Conservation (phyloP, 2,113 vertebrate genomes). For the Elanus axillaris region DNA sequence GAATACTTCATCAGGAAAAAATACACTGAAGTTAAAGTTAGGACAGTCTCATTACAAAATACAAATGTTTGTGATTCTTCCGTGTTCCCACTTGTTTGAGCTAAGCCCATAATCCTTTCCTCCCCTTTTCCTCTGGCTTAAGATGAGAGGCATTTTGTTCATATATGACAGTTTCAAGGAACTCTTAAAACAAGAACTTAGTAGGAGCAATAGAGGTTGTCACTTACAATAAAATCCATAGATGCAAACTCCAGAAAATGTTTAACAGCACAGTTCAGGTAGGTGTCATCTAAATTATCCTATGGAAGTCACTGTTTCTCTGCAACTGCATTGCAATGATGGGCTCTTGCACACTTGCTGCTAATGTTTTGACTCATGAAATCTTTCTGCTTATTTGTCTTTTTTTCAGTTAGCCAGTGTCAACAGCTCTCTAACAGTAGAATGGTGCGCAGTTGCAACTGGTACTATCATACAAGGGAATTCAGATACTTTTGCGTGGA, state of each 20-base stretch:
- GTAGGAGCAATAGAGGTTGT: background rate
- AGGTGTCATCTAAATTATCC: background rate
- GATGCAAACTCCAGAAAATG: background rate
- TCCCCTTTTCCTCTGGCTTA: background rate
- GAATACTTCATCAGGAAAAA: background rate
- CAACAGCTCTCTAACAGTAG: background rate
- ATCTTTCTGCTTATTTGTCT: background rate
- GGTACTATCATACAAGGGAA: background rate
- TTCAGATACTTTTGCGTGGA: background rate
- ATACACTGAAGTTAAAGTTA: background rate
- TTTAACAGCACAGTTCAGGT: background rate
- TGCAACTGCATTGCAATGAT: background rate
- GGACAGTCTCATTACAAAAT: background rate
- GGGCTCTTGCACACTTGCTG: background rate
- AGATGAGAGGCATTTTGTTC: background rate
- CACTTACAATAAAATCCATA: background rate
- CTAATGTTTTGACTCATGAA: background rate
- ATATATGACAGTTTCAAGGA: background rate
- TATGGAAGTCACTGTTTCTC: background rate
- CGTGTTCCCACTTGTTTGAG: background rate
- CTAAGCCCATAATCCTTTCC: background rate
- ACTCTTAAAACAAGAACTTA: background rate
- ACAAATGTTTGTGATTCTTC: background rate
- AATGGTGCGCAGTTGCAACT: background rate
- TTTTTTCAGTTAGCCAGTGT: background rate